These are phyloP conservation scores for Polymixis lichenea DNA, from an alignment of 2,888 invertebrate genomes.

Conservation along the genomic window DNA sequence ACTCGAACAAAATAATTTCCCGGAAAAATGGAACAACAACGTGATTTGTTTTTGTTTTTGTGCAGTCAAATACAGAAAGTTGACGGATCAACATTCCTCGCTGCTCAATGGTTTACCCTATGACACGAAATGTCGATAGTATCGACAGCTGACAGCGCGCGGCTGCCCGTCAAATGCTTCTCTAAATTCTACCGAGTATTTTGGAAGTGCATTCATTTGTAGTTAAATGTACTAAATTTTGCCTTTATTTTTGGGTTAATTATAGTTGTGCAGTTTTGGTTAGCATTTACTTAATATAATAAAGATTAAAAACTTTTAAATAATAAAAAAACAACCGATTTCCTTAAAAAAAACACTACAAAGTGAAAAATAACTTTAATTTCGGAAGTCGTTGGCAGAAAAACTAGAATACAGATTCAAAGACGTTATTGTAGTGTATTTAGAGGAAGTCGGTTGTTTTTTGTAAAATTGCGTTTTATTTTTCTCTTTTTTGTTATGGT, in stretches of 20 bases:
- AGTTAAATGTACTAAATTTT: background rate
- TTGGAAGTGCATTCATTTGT: background rate
- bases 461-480: no score
- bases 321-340: no score
- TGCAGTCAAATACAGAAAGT: background rate
- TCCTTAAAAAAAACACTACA: no score
- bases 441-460: no score
- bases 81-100: background rate
- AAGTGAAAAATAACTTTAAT: no score
- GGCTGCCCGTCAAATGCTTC: background rate
- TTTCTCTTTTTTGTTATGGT: no score
- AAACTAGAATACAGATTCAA: no score
- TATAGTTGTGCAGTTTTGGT: background rate
- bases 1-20: background rate
- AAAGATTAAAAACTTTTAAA: no score
- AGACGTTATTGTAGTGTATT: no score
- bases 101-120: slow-evolving; percentile 13
- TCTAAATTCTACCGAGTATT: background rate
- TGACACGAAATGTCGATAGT: background rate
- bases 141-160: background rate
- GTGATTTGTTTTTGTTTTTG: background rate
- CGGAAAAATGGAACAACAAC: background rate
- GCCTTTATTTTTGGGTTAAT: background rate
- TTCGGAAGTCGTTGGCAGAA: no score
- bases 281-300: background rate